Conservation (phyloP, 2,888 invertebrate species). For the Congeria kusceri region DNA sequence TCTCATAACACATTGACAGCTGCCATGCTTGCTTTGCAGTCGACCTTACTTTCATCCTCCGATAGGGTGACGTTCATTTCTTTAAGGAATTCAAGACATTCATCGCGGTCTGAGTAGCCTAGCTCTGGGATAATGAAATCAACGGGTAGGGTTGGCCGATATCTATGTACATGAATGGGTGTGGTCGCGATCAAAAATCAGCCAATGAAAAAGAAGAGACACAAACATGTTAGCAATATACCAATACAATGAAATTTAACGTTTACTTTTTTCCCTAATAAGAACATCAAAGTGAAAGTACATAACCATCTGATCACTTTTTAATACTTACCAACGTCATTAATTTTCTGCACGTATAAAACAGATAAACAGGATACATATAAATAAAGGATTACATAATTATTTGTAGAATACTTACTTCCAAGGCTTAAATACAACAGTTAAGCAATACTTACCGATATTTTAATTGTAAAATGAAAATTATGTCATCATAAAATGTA, state of each 20-base stretch:
- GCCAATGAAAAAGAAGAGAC: conserved; percentile 74
- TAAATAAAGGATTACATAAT: no score
- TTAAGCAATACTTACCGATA: no score
- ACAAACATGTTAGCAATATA: conserved; percentile 50
- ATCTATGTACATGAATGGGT: conserved; percentile 87
- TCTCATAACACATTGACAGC: conserved; percentile 42
- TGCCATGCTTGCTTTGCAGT: conserved; percentile 90
- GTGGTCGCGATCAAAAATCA: conserved; percentile 61
- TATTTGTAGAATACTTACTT: no score
- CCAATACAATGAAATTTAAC: conserved; percentile 16
- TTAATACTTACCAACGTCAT: conserved; percentile 35
- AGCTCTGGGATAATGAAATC: conserved; percentile 94
- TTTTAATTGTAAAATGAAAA: no score
- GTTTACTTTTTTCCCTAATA: neutral
- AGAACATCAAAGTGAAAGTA: no score
- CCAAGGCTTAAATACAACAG: no score
- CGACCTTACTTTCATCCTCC: conserved; percentile 88
- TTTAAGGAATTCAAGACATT: conserved; percentile 95
- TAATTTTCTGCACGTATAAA: no score
- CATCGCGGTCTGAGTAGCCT: conserved; percentile 93
- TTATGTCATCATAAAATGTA: no score
- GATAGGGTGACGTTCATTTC: conserved; percentile 90
- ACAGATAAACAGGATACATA: no score
- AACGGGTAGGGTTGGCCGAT: conserved; percentile 96
- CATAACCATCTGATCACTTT: no score